Base-by-base conservation (phyloP, 2,888 invertebrate species). In the Apocheima hispidaria region DNA sequence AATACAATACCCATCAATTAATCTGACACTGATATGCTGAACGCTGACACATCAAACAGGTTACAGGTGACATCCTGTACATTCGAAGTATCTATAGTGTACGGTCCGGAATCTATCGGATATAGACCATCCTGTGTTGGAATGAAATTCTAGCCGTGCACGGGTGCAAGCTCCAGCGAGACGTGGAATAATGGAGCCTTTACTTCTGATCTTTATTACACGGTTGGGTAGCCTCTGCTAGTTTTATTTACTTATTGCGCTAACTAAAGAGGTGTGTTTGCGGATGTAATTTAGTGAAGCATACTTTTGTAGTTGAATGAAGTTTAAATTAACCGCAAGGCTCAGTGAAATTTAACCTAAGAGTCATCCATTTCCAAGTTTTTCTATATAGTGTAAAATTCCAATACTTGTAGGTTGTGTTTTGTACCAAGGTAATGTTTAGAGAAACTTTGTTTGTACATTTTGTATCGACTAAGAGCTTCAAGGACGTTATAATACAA, bases 191-290 rank as follows among this genome's bases (percentile, higher is more conserved):
- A 35, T 51, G 38, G 7, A 51, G 18, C 51, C 3, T 20, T 40
- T 51, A 40, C 21, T 51, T 36, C 38, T 40, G 40, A 28, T 51
- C 38, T 51, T 51, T 51, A 40, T 51, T 51, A 40, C 40, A 30
- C 51, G 20, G 40, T 30, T 7, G 40, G 40, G 18, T 20, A 40
- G 30, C 18, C 50, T 40, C 28, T 5, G 6, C 26, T 35, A 14
- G 49, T 38, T 38, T 26, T 36, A n/a, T 23, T 30, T 36, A 26
- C 12, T 26, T 51, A 38, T 18, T 38, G 26, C 4, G 6, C 38
- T 38, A 28, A 28, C 28, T 40, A 40, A n/a, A n/a, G n/a, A n/a
- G 28, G 23, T 26, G 21, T 12, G 6, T 26, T 50, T 35, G 7
- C 38, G 5, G 26, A 10, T 9, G 9, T 23, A 50, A 18, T 50